phyloP scores from a whole-genome alignment of 2,113 vertebrate species.

The Laticauda colubrina region DNA sequence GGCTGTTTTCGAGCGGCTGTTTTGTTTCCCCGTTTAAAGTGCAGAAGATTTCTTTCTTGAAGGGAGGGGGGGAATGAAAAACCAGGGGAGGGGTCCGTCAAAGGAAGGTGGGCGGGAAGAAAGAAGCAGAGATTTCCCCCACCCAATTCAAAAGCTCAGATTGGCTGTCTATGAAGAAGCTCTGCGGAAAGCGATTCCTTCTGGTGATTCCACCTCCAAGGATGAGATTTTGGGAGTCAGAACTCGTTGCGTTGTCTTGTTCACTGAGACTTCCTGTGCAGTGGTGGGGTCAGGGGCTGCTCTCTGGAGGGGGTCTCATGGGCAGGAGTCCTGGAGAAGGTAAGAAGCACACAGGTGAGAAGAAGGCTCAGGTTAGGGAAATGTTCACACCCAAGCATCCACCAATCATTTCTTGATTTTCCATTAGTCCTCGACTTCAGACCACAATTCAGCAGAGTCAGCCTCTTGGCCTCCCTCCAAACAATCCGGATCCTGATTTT shows the following conservation, averaged over 20 bases:
- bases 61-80: background rate
- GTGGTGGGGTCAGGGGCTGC: background rate
- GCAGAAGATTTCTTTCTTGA: constrained; percentile 40
- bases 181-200: background rate
- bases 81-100: background rate
- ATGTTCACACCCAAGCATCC: background rate
- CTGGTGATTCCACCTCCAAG: background rate
- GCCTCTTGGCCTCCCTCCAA: too few relatives aligned
- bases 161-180: background rate
- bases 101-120: constrained; percentile 20
- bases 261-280: constrained; percentile 5
- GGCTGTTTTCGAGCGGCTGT: constrained; percentile 24
- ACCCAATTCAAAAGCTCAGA: background rate
- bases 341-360: too few relatives aligned
- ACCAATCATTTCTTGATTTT: background rate
- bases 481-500: too few relatives aligned
- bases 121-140: background rate
- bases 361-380: background rate
- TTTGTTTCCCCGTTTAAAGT: constrained; percentile 55
- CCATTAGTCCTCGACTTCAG: background rate
- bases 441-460: too few relatives aligned
- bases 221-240: background rate
- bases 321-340: constrained; percentile 53
- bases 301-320: constrained; percentile 51
- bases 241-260: constrained; percentile 53